Evolutionary conservation across 2,113 vertebrate genomes (phyloP).

Genomic region (Tragulus kanchil): DNA sequence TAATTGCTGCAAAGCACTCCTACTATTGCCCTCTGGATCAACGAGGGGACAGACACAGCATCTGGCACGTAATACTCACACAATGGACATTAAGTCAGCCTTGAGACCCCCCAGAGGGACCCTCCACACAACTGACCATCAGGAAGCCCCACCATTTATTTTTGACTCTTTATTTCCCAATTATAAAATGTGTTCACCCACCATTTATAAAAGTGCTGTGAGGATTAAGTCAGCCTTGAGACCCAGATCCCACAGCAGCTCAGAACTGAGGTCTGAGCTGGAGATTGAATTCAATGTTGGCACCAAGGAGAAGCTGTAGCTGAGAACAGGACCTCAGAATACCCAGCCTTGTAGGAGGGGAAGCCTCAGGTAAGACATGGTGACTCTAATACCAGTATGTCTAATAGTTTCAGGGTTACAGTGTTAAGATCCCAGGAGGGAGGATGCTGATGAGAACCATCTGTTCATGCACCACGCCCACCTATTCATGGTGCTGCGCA

Average conservation of each 20-base stretch:
- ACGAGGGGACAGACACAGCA: background rate
- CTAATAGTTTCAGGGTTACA: background rate
- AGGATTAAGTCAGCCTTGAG: background rate
- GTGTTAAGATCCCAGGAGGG: background rate
- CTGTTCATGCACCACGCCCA: background rate
- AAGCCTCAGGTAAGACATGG: background rate
- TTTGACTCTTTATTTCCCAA: slow-evolving; percentile 10
- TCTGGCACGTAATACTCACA: background rate
- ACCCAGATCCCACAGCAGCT: background rate
- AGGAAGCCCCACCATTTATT: background rate
- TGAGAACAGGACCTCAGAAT: background rate
- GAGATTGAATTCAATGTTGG: background rate
- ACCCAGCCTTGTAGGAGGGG: background rate
- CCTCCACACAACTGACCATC: too few relatives aligned
- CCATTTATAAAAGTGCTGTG: background rate
- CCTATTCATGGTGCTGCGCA: background rate
- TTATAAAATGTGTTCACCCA: background rate
- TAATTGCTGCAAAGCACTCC: background rate
- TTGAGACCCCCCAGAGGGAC: too few relatives aligned
- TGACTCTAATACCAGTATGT: background rate
- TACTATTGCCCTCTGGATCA: background rate
- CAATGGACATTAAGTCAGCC: background rate
- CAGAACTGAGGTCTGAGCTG: background rate
- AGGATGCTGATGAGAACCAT: background rate
- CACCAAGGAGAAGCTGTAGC: background rate